These are phyloP conservation scores for Melitaea athalia DNA, from an alignment of 2,888 invertebrate genomes.

Conservation along the genomic window DNA sequence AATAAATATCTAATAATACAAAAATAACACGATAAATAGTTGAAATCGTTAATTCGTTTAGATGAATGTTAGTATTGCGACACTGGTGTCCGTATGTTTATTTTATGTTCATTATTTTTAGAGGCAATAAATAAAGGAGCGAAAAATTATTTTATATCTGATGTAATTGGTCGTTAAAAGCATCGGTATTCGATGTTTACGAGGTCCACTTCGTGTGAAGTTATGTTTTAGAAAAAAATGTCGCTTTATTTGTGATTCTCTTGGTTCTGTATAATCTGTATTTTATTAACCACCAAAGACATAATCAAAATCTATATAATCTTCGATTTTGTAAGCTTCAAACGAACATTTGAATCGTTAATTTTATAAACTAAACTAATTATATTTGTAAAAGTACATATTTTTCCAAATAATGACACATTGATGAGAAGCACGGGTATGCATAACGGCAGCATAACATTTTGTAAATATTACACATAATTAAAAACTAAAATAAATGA, in stretches of 20 bases:
- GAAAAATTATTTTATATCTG: constrained; percentile 28
- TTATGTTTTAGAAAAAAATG: constrained; percentile 7
- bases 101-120: constrained; percentile 5
- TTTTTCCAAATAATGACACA: too few species aligned
- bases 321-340: too few species aligned
- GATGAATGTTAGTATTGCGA: background rate
- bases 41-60: background rate
- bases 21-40: background rate
- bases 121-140: constrained; percentile 19
- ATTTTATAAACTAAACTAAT: too few species aligned
- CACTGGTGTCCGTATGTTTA: background rate
- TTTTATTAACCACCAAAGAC: too few species aligned
- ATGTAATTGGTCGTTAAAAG: constrained; percentile 25
- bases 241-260: background rate
- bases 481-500: too few species aligned
- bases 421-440: too few species aligned
- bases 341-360: too few species aligned
- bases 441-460: too few species aligned
- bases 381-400: too few species aligned
- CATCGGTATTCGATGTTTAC: constrained; percentile 26
- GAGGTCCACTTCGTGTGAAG: constrained; percentile 17
- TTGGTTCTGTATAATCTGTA: constrained; percentile 20
- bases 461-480: too few species aligned
- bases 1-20: background rate
- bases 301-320: too few species aligned